Conservation (phyloP, 2,113 vertebrate genomes). For the Aspidoscelis tigris region DNA sequence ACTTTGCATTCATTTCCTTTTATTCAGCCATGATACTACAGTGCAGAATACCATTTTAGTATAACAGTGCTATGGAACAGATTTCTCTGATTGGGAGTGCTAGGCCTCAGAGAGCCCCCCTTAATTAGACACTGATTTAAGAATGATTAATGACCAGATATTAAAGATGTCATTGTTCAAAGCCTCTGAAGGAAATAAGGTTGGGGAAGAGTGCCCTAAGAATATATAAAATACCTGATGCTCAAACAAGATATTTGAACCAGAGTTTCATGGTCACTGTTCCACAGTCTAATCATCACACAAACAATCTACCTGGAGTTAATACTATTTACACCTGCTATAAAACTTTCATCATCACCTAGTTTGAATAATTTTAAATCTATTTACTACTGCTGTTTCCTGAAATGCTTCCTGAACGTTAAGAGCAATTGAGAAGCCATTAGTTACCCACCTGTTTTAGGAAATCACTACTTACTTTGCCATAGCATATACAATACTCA, state of each 20-base stretch:
- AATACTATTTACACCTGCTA: not conserved
- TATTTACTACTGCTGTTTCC: not conserved
- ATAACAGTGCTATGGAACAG: not conserved
- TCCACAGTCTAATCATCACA: not conserved
- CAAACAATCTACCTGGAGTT: not conserved
- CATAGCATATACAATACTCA: conserved; percentile 63
- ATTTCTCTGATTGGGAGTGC: not conserved
- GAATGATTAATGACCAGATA: not conserved
- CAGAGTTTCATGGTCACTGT: not conserved
- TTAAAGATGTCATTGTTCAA: not conserved
- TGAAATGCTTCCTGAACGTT: not conserved
- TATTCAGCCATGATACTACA: not conserved
- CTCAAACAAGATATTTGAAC: not conserved
- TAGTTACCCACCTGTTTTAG: not conserved
- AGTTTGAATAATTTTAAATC: not conserved
- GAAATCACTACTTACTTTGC: conserved; percentile 77
- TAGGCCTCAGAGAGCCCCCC: not conserved
- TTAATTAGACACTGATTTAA: not conserved
- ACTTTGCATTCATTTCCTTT: too few relatives aligned
- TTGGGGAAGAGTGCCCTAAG: not conserved
- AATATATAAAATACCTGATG: not conserved
- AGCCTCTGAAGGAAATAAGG: not conserved
- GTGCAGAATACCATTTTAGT: not conserved
- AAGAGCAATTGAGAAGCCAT: not conserved
- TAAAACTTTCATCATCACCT: not conserved